phyloP scores from a whole-genome alignment of 2,888 invertebrate genomes.

The Hymenopus coronatus region DNA sequence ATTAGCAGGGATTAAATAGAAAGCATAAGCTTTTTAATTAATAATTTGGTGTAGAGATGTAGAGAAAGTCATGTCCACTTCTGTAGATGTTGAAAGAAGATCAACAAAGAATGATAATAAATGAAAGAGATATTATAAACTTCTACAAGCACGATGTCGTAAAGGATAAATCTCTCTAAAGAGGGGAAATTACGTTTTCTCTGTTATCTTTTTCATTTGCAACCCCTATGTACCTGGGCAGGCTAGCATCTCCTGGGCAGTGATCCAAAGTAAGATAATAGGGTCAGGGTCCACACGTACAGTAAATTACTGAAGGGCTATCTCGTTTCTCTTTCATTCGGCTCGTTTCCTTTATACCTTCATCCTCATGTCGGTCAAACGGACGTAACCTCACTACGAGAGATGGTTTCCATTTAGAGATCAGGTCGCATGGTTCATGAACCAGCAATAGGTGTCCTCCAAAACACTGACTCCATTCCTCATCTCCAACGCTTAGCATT shows the following conservation, averaged over 20 bases:
- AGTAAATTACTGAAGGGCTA: background rate
- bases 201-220: background rate
- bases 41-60: no score
- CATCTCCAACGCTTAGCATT: no score
- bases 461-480: background rate
- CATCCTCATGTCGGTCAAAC: background rate
- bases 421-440: background rate
- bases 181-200: background rate
- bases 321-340: constrained; percentile 17
- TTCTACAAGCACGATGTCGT: no score
- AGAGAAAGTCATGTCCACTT: no score
- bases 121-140: no score
- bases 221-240: constrained; percentile 2
- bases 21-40: no score
- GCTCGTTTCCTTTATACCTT: background rate
- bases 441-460: background rate
- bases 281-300: background rate
- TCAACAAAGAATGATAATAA: no score
- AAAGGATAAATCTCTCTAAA: background rate
- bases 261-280: constrained; percentile 15
- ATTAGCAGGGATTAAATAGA: no score
- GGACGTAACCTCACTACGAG: background rate
- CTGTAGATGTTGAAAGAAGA: no score
- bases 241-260: constrained; percentile 10
- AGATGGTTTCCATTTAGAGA: background rate